phyloP scores from a whole-genome alignment of 2,888 invertebrate species.

The Acleris holmiana region DNA sequence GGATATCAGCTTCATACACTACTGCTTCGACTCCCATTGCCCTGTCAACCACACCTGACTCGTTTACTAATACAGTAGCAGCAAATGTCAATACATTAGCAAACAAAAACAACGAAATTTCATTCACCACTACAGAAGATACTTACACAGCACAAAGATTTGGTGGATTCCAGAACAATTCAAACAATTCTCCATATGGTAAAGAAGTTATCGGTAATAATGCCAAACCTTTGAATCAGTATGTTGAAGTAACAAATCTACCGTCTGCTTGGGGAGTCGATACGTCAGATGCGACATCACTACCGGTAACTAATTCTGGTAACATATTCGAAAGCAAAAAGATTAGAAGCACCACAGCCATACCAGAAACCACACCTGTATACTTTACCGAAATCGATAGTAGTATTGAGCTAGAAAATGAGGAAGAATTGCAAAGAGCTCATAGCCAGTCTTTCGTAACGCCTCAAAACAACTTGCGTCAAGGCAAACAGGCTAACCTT shows the following conservation, averaged over 20 bases:
- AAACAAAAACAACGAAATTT: conserved; percentile 53
- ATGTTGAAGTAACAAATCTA: conserved; percentile 72
- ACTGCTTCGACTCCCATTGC: conserved; percentile 61
- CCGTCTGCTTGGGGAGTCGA: conserved; percentile 77
- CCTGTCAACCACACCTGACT: conserved; percentile 64
- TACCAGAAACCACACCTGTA: conserved; percentile 64
- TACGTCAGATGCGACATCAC: conserved; percentile 57
- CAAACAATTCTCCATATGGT: conserved; percentile 75
- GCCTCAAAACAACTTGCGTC: conserved; percentile 78
- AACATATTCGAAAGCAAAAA: conserved; percentile 73
- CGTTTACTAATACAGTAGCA: conserved; percentile 76
- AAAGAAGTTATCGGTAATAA: conserved; percentile 68
- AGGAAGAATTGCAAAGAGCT: conserved; percentile 87
- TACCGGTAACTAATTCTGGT: conserved; percentile 59
- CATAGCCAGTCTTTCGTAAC: conserved; percentile 88
- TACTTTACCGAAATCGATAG: conserved; percentile 71
- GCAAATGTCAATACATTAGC: conserved; percentile 57
- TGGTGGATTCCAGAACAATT: conserved; percentile 78
- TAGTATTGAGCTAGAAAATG: conserved; percentile 79
- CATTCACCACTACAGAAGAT: conserved; percentile 58
- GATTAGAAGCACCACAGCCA: conserved; percentile 58
- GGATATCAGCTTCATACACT: conserved; percentile 77
- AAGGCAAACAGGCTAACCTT: conserved; percentile 69
- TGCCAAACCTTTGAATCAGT: conserved; percentile 76
- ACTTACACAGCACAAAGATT: conserved; percentile 63